These are phyloP conservation scores for Papilio protenor DNA, from an alignment of 2,888 invertebrate species.

Conservation along the genomic window DNA sequence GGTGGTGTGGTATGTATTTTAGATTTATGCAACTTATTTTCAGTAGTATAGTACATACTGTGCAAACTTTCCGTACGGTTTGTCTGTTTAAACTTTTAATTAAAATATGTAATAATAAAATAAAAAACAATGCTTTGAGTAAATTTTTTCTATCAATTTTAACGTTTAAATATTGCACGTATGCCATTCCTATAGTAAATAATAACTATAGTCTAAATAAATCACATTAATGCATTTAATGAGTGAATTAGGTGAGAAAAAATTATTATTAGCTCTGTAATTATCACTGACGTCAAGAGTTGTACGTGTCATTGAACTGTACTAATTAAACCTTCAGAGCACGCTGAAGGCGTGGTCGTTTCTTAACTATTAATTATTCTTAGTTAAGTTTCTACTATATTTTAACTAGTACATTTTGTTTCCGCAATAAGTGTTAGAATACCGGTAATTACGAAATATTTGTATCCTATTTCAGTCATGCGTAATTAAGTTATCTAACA, in stretches of 20 bases:
- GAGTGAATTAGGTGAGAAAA: constrained; percentile 66
- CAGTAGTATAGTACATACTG: too few relatives aligned
- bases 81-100: too few relatives aligned
- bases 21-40: background rate
- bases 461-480: background rate
- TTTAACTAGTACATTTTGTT: constrained; percentile 18
- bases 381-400: constrained; percentile 39
- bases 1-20: constrained; percentile 92
- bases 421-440: background rate
- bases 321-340: constrained; percentile 48
- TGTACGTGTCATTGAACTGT: constrained; percentile 60
- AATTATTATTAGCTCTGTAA: constrained; percentile 62
- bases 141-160: too few relatives aligned
- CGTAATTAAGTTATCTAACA: background rate
- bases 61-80: too few relatives aligned
- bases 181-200: too few relatives aligned
- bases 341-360: constrained; percentile 47
- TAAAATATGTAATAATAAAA: too few relatives aligned
- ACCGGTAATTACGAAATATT: constrained; percentile 20
- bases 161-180: too few relatives aligned
- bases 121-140: too few relatives aligned
- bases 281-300: constrained; percentile 61
- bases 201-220: constrained; percentile 55
- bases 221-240: constrained; percentile 65
- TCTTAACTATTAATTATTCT: constrained; percentile 45